phyloP scores from a whole-genome alignment of 2,797 vertebrate genomes.

The Sorex maritimensis region DNA sequence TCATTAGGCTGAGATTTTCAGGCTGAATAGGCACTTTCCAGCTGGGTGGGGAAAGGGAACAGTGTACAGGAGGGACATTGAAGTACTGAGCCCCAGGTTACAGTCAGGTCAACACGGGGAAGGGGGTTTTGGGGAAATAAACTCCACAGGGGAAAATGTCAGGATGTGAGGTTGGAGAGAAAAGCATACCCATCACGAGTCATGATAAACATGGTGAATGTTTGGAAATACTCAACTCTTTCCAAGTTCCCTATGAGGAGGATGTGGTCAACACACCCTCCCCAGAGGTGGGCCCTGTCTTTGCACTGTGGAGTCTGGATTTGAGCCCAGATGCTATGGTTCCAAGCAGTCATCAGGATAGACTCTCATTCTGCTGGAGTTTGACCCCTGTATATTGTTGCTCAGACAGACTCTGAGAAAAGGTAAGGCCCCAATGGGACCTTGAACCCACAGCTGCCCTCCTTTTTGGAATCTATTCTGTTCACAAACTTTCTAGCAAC shows the following conservation, averaged over 20 bases:
- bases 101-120: background rate
- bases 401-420: background rate
- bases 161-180: background rate
- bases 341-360: background rate
- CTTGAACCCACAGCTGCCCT: background rate
- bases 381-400: background rate
- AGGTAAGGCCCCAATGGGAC: background rate
- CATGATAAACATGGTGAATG: background rate
- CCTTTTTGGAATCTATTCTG: slow-evolving; percentile 61
- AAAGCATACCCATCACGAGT: background rate
- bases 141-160: background rate
- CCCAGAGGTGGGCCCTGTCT: background rate
- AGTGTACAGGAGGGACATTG: too few species aligned
- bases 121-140: background rate
- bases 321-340: background rate
- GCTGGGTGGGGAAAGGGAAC: background rate
- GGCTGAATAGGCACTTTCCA: background rate
- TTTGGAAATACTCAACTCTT: background rate
- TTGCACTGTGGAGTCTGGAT: background rate
- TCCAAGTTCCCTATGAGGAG: background rate
- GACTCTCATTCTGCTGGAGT: background rate
- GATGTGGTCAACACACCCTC: background rate
- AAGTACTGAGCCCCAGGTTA: background rate
- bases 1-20: background rate
- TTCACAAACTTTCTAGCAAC: slow-evolving; percentile 67